These are phyloP conservation scores for Apogon talboti DNA, from an alignment of 2,797 vertebrate species.

Conservation along the genomic window DNA sequence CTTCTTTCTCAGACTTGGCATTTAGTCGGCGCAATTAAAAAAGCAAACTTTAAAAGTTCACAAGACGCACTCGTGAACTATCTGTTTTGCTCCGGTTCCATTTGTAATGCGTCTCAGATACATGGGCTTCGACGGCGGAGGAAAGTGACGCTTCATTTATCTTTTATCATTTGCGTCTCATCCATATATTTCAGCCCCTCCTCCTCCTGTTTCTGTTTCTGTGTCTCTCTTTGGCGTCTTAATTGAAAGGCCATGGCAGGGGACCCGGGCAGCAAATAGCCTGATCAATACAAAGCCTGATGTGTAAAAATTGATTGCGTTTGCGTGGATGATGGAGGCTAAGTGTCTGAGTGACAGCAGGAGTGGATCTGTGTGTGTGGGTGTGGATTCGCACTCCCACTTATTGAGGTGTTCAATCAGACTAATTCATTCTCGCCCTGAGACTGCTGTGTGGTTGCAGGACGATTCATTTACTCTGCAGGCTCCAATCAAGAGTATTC, in stretches of 20 bases:
- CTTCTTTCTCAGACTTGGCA: conserved; percentile 10
- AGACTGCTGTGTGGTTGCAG: conserved; percentile 81
- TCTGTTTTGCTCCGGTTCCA: background rate
- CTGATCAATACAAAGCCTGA: conserved; percentile 83
- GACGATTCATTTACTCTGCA: conserved; percentile 86
- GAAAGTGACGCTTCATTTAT: conserved; percentile 7
- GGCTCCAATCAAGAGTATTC: conserved; percentile 85
- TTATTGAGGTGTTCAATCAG: conserved; percentile 87
- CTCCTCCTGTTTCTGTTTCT: conserved; percentile 19
- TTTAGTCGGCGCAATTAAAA: conserved; percentile 13
- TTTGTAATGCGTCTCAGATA: background rate
- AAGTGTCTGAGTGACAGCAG: conserved; percentile 58
- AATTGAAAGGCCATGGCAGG: conserved; percentile 83
- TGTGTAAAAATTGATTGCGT: conserved; percentile 85
- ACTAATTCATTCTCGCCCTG: conserved; percentile 83
- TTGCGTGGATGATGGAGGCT: conserved; percentile 44
- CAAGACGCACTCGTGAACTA: background rate
- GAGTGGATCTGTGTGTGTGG: conserved; percentile 17
- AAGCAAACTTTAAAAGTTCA: conserved; percentile 10
- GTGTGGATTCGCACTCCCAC: conserved; percentile 61
- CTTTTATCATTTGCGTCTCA: conserved; percentile 42
- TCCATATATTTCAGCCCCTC: conserved; percentile 60
- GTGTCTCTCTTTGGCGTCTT: conserved; percentile 58
- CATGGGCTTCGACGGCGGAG: background rate
- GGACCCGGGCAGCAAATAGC: conserved; percentile 79